Base-by-base conservation (phyloP, 1,140 invertebrate genomes). In the Tetramorium simillimum region DNA sequence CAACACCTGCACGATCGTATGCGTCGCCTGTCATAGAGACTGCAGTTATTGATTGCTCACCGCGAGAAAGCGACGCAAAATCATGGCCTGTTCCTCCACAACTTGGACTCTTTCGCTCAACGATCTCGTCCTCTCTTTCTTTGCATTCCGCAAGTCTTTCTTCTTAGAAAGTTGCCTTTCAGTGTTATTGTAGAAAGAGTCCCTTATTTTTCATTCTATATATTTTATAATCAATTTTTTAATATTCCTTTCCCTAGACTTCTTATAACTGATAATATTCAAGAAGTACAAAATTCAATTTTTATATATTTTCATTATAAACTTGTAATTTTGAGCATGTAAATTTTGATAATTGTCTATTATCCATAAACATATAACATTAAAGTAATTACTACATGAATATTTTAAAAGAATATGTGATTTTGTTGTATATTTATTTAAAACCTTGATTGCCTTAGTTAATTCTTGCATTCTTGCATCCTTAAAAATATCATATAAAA, bases 1-100 rank as follows among this genome's bases (percentile, higher is more conserved):
- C 92, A 92, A 95, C 94, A 94, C 94, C 94, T 94, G 93, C 93
- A 84, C 89, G 62, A 60, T 51, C 76, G 80, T 91, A 91, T 91
- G 86, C 88, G 89, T 88, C 80, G 90, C 87, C 80, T 91, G 92
- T 93, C 93, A 93, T 93, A 94, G 91, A 93, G 86, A 82, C 86
- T 84, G 46, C 46, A 84, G 91, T 93, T 94, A 94, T 94, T 92
- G 93, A 94, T 94, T 93, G 89, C 89, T 92, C 82, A 75, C 77
- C 78, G 88, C 91, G 89, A 92, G 92, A 93, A 93, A 93, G 86
- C 92, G 84, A 86, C 88, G 88, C 92, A 88, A 88, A 93, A 93
- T 88, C 73, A 85, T 88, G 63, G 80, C 75, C 82, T 80, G 24
- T 46, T 75, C 70, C 88, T 89, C 43, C 70, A 43, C 87, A 72